A percentile compares a stretch with the other conserved stretches of the same genome.
Conservation (phyloP, 92 coral and sea anemone genomes). For the Zoanthus sansibaricus region DNA sequence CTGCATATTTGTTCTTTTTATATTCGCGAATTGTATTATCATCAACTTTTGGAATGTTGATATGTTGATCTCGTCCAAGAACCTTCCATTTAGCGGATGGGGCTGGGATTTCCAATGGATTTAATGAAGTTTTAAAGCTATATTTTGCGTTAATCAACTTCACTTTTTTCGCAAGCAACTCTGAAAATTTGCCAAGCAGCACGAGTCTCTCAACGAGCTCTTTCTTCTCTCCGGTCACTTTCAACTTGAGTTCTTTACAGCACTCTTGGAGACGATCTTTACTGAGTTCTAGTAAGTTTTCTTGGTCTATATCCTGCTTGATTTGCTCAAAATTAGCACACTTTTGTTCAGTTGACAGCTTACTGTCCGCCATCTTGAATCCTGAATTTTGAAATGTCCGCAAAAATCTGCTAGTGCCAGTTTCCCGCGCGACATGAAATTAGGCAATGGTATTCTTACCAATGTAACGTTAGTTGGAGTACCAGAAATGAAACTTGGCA, state of each 20-base stretch:
- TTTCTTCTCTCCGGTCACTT: conserved; percentile 56
- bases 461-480: too few species aligned
- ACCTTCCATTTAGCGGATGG: conserved; percentile 50
- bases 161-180: conserved; percentile 45
- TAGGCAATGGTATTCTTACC: neutral
- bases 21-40: neutral
- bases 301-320: conserved; percentile 27
- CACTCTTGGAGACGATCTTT: conserved; percentile 50
- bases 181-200: conserved; percentile 16
- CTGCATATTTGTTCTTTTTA: neutral
- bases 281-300: conserved; percentile 28
- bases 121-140: conserved; percentile 27
- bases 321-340: conserved; percentile 48
- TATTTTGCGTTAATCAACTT: neutral
- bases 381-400: neutral
- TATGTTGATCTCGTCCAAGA: conserved; percentile 24
- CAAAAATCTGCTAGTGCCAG: conserved; percentile 18
- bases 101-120: conserved; percentile 28
- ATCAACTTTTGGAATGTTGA: conserved; percentile 22
- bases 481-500: too few species aligned
- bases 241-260: conserved; percentile 47
- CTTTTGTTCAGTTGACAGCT: neutral
- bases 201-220: conserved; percentile 37
- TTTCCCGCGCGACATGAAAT: conserved; percentile 12
- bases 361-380: conserved; percentile 40